Percentiles rank a stretch among this genome's conserved stretches.
Evolutionary conservation across 2,113 vertebrate species (phyloP).

Genomic region (Ascaphus truei): DNA sequence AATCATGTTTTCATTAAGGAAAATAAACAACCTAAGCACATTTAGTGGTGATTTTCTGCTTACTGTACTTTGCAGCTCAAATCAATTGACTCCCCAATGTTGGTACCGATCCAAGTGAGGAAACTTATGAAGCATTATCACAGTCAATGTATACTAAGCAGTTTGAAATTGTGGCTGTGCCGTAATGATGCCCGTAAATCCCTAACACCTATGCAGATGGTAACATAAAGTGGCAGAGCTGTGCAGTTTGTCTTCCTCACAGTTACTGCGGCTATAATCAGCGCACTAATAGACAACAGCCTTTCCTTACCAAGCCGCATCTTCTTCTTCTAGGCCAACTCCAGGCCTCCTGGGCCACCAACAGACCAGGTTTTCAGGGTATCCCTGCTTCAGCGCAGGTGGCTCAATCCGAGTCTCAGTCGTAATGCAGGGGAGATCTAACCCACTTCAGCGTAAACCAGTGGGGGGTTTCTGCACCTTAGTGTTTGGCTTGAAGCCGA

Average conservation of each 20-base stretch:
- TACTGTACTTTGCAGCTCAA: constrained; percentile 5
- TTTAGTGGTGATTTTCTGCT: constrained; percentile 19
- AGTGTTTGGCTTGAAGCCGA: too few species aligned
- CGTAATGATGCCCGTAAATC: constrained; percentile 9
- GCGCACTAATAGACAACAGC: too few species aligned
- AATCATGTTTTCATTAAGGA: background rate
- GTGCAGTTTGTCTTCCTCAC: background rate
- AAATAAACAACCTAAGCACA: constrained; percentile 6
- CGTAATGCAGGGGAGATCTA: too few species aligned
- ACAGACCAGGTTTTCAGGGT: too few species aligned
- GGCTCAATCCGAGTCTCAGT: too few species aligned
- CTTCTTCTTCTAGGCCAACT: too few species aligned
- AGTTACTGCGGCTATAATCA: background rate
- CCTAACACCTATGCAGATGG: constrained; percentile 24
- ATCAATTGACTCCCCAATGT: constrained; percentile 7
- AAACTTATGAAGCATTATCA: constrained; percentile 5
- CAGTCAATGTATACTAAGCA: constrained; percentile 3
- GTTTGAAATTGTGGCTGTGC: background rate
- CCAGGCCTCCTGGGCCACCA: too few species aligned
- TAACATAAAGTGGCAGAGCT: constrained; percentile 11
- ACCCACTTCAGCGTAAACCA: too few species aligned
- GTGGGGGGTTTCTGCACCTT: too few species aligned
- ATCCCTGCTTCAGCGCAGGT: too few species aligned
- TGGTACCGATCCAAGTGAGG: background rate
- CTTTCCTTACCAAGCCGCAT: too few species aligned